Percentiles rank a stretch among this genome's conserved stretches.
Evolutionary conservation across 2,113 vertebrate genomes (phyloP).

Genomic region (Platysternon megacephalum): DNA sequence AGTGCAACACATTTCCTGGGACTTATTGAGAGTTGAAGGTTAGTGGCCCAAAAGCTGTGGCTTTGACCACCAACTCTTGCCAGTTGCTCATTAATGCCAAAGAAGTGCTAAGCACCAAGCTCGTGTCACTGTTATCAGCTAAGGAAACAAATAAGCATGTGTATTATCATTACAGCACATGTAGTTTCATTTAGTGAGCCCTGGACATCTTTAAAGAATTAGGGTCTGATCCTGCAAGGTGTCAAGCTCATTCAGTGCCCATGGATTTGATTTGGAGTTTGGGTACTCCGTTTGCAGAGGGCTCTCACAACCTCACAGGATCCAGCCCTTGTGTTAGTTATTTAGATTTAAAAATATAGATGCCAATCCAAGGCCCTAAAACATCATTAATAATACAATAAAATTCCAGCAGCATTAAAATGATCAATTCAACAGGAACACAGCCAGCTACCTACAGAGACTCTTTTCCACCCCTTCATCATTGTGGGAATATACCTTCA

Average conservation of each 20-base stretch:
- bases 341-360: not conserved
- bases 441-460: not conserved
- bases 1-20: conserved; percentile 27
- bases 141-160: not conserved
- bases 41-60: not conserved
- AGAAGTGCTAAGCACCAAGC: not conserved
- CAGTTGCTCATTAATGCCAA: not conserved
- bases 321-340: not conserved
- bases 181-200: not conserved
- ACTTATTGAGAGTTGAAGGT: conserved; percentile 19
- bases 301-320: not conserved
- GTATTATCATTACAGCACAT: not conserved
- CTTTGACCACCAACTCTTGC: not conserved
- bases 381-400: not conserved
- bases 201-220: not conserved
- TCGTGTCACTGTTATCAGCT: not conserved
- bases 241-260: not conserved
- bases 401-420: not conserved
- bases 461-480: not conserved
- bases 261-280: not conserved
- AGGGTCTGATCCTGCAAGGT: not conserved
- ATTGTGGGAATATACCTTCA: not conserved
- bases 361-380: not conserved
- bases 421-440: not conserved
- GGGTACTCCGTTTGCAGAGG: not conserved